Evolutionary conservation across 2,888 invertebrate genomes (phyloP).

Genomic region (Caenorhabditis sp.): DNA sequence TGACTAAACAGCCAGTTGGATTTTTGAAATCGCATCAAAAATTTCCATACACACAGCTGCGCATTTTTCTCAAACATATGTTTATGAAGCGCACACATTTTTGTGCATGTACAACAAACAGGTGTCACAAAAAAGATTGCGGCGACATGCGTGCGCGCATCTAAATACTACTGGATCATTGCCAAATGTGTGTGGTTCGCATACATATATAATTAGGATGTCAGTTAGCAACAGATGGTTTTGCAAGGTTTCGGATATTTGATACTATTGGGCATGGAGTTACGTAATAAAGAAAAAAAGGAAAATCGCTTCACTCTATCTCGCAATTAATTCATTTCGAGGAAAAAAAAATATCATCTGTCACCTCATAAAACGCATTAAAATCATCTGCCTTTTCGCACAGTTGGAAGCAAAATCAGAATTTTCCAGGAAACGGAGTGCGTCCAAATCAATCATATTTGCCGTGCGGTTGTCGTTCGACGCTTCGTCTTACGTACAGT

Average conservation of each 20-base stretch:
- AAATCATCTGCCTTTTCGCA: background rate
- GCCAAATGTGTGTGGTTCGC: background rate
- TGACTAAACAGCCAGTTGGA: too few relatives aligned
- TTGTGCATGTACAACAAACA: background rate
- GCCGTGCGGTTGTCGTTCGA: conserved; percentile 67
- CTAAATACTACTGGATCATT: background rate
- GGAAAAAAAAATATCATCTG: too few relatives aligned
- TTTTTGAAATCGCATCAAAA: background rate
- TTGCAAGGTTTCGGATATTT: background rate
- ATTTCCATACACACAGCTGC: background rate
- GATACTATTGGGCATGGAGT: too few relatives aligned
- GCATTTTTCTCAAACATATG: background rate
- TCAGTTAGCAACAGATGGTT: background rate
- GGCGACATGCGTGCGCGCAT: background rate
- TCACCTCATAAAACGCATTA: background rate
- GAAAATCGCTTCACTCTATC: background rate
- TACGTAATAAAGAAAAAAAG: background rate
- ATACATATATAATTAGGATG: background rate
- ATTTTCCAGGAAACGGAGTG: conserved; percentile 60
- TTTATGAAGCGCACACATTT: background rate
- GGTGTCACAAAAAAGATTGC: background rate
- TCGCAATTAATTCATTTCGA: too few relatives aligned
- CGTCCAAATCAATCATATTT: conserved; percentile 69
- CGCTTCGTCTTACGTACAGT: conserved; percentile 64
- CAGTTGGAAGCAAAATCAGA: background rate